phyloP scores from a whole-genome alignment of 2,797 vertebrate genomes.

The Tauraco hartlaubi region DNA sequence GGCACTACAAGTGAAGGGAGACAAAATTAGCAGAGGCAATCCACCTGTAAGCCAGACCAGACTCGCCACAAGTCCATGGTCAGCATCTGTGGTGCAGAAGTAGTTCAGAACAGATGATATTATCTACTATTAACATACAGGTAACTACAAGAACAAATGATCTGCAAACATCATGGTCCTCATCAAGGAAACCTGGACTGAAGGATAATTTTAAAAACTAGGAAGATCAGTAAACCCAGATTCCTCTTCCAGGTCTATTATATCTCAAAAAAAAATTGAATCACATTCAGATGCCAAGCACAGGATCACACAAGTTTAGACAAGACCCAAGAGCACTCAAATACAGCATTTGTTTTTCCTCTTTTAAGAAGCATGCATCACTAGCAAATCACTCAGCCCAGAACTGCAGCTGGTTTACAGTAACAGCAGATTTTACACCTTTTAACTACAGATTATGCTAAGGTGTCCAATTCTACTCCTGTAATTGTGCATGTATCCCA shows the following conservation, averaged over 20 bases:
- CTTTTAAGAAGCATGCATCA: not conserved
- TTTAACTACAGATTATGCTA: not conserved
- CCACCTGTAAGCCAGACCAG: not conserved
- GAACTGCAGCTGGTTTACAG: not conserved
- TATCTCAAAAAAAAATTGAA: not conserved
- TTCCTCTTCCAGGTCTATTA: not conserved
- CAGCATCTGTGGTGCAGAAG: not conserved
- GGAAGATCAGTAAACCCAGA: not conserved
- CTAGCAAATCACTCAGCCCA: not conserved
- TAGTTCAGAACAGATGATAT: not conserved
- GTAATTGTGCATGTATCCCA: accelerated
- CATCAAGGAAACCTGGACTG: not conserved
- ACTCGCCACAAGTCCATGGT: not conserved
- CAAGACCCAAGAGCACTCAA: not conserved
- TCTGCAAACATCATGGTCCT: not conserved
- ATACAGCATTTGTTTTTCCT: not conserved
- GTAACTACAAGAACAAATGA: not conserved
- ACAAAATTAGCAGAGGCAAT: not conserved
- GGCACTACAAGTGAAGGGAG: not conserved
- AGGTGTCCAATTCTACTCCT: not conserved
- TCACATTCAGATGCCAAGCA: not conserved
- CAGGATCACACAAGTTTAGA: not conserved
- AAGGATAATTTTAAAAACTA: not conserved
- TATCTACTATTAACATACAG: not conserved
- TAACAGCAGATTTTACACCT: not conserved